Evolutionary conservation across 35 echinoderm and acorn worm species (phyloP), one percentile per base, ranked within the genome.

Genomic region (Apostichopus japonicus): DNA sequence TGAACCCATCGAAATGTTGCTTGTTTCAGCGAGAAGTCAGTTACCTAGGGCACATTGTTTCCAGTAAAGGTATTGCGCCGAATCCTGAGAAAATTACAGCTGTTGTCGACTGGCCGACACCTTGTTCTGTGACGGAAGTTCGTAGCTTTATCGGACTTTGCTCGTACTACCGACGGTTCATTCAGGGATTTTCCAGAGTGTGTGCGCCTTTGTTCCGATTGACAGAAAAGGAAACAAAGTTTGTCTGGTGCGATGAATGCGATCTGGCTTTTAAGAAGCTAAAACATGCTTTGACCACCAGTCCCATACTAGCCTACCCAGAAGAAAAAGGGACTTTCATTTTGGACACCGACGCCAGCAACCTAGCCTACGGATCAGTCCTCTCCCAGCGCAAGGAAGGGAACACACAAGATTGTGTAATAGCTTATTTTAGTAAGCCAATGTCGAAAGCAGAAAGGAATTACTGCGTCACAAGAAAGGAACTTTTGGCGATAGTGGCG

Each of bases 291-390:
- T 57, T 97, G 63, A 90, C 44, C 7, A 80, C 91, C 9, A 56
- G 93, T 21, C 96, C 91, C 15, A 92, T 95, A 13, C 57, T 97
- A 24, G 54, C 84, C 8, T 97, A 93, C 54, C 96, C 96, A 17
- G 70, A 65, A 8, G 23, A 52, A 56, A 55, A 84, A 22, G 91
- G 21, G 6, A 17, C 58, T 14, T 97, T 95, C 81, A 77, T 97
- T n/a, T 73, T 96, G n/a, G 95, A 96, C 19, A 96, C 93, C 14
- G 95, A 94, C 61, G 95, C 90, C 10, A 96, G 95, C 24, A 65
- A 88, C 24, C 19, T 52, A 24, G 54, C 1, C 24, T 14, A n/a
- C 79, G 27, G 79, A 19, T 15, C 79, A 82, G 79, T 44, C 8
- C 79, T 82, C 10, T 82, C 79, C 15, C 79, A 82, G 0, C 21